A percentile compares a stretch with the other conserved stretches of the same genome.
Conservation (phyloP, 2,113 vertebrate genomes). For the Heterotilapia buettikoferi region DNA sequence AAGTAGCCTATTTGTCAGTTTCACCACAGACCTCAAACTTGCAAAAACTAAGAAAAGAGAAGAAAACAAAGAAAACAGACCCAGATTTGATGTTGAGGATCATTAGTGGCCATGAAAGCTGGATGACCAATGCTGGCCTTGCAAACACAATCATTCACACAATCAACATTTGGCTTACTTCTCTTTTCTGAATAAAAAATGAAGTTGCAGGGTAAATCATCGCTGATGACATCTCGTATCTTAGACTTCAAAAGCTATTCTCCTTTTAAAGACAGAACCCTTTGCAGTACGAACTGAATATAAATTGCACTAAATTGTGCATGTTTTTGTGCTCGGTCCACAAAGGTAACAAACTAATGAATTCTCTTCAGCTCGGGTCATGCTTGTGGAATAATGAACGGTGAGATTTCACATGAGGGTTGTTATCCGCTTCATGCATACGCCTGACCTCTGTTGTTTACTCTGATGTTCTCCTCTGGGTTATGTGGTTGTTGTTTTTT, state of each 20-base stretch:
- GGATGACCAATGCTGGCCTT: background rate
- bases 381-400: background rate
- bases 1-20: background rate
- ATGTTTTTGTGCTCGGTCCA: background rate
- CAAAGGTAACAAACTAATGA: background rate
- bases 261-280: background rate
- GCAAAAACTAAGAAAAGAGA: background rate
- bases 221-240: background rate
- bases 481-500: background rate
- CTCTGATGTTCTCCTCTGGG: background rate
- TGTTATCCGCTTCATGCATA: background rate
- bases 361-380: background rate
- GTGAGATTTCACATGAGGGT: background rate
- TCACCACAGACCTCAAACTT: background rate
- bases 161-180: background rate
- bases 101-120: background rate
- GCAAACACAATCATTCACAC: background rate
- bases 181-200: background rate
- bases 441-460: background rate
- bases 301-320: background rate
- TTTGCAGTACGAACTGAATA: background rate
- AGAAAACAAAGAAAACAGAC: background rate
- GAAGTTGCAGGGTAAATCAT: background rate
- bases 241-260: background rate
- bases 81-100: background rate